phyloP scores from a whole-genome alignment of 1,140 invertebrate genomes.

The Drosophila suzukii region DNA sequence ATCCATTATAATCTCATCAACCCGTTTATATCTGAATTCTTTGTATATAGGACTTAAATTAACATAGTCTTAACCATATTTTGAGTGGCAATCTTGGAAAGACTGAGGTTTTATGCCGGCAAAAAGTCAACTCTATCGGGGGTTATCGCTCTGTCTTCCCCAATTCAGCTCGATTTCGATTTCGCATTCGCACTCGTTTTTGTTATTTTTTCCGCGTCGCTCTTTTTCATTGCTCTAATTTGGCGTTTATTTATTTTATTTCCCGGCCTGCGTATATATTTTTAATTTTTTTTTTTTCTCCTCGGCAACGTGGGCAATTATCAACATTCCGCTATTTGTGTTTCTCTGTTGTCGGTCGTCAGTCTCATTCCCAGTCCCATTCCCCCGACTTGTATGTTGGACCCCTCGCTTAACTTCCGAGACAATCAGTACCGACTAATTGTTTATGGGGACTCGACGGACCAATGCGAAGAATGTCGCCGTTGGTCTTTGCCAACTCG shows the following conservation, averaged over 20 bases:
- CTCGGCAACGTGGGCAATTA: constrained; percentile 49
- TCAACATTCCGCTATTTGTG: constrained; percentile 44
- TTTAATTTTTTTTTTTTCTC: constrained; percentile 2
- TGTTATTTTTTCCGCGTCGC: constrained; percentile 1
- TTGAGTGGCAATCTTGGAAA: neutral
- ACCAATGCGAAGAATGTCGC: constrained; percentile 1
- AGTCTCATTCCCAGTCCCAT: neutral
- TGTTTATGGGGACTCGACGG: constrained; percentile 17
- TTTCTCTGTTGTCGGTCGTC: constrained; percentile 9
- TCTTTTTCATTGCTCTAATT: constrained; percentile 31
- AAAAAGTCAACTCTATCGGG: constrained; percentile 2
- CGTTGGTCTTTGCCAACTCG: constrained; percentile 3
- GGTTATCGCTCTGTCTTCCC: constrained; percentile 21
- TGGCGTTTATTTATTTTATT: constrained; percentile 37
- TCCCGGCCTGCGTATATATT: neutral
- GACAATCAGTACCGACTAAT: constrained; percentile 22
- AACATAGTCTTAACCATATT: neutral
- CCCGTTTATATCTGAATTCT: too few species aligned
- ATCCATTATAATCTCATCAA: too few species aligned
- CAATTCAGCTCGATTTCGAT: constrained; percentile 2
- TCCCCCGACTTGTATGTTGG: neutral
- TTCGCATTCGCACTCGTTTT: neutral
- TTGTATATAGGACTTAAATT: neutral
- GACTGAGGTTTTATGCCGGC: neutral
- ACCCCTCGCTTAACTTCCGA: constrained; percentile 10